Base-by-base conservation (phyloP, 2,888 invertebrate genomes). In the Dryadula phaetusa region DNA sequence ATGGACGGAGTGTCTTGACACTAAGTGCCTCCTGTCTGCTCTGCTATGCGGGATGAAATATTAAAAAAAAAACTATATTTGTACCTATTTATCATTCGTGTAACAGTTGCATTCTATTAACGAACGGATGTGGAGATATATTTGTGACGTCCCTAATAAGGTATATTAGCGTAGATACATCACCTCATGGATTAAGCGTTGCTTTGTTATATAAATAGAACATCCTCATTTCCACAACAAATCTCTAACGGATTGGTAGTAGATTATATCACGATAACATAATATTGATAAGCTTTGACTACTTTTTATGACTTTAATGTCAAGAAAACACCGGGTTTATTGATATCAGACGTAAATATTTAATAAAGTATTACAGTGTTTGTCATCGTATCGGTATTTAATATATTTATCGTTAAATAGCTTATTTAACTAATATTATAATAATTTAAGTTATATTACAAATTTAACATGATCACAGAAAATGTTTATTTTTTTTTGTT, bases 151-250 rank as follows among this genome's bases (percentile, higher is more conserved):
- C 20, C 32, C 20, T 37, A 37, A 54, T 37, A 54, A 54, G 37
- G 14, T 14, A 14, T 14, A 54, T 54, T 56, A 56, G 8, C 16
- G 40, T 56, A 56, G 56, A 56, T 40, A 44, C 44, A 18, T 44
- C 32, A 60, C 18, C 32, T 46, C 12, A 60, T 18, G 18, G 44
- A 14, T 18, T 46, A 60, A 46, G 32, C 60, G 22, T 40, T 56
- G 25, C 22, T 56, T 22, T 56, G 56, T 46, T 46, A 2, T n/a
- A 56, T 40, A 56, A 56, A 56, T 56, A 56, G 56, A 56, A 60
- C 25, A 28, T 28, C 44, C 25, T 42, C 60, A 46, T 28, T 60
- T 44, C 7, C 18, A 60, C 12, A 32, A 46, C 25, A 40, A 60
- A 25, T 28, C 44, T 44, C 14, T 8, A 60, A 32, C 44, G 44